Evolutionary conservation across 2,797 vertebrate genomes (phyloP).

Genomic region (Fringilla coelebs): DNA sequence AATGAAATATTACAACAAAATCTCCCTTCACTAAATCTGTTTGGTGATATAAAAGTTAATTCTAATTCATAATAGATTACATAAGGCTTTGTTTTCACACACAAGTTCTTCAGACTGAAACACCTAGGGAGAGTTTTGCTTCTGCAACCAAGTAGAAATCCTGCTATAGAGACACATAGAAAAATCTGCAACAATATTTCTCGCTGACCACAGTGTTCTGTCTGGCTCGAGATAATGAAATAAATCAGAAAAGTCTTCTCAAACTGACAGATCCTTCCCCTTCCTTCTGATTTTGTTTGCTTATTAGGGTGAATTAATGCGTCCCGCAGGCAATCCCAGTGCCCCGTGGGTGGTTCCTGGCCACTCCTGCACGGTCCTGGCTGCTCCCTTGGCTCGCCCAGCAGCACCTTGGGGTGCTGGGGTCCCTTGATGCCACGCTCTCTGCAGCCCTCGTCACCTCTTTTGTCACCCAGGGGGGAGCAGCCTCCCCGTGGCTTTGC

Average conservation of each 20-base stretch:
- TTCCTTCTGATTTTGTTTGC: neutral
- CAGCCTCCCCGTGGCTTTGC: neutral
- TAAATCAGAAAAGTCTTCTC: neutral
- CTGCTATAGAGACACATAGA: neutral
- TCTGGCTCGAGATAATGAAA: neutral
- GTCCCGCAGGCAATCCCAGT: rapidly evolving
- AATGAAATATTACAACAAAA: neutral
- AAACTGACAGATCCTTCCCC: neutral
- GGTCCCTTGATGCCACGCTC: rapidly evolving
- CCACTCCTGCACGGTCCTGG: rapidly evolving
- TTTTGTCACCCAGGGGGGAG: rapidly evolving
- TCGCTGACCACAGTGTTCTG: neutral
- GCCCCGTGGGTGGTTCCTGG: neutral
- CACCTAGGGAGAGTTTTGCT: neutral
- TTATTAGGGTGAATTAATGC: too few relatives aligned
- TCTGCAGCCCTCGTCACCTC: neutral
- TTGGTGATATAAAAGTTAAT: neutral
- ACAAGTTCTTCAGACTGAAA: neutral
- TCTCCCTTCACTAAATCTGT: neutral
- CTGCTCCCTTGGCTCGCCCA: neutral
- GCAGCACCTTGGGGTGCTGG: rapidly evolving
- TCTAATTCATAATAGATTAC: neutral
- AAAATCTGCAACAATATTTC: neutral
- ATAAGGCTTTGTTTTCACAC: neutral
- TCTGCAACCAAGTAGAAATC: neutral